A percentile compares a stretch with the other conserved stretches of the same genome.
phyloP scores from a whole-genome alignment of 2,888 invertebrate species.

The Hydraecia micacea region DNA sequence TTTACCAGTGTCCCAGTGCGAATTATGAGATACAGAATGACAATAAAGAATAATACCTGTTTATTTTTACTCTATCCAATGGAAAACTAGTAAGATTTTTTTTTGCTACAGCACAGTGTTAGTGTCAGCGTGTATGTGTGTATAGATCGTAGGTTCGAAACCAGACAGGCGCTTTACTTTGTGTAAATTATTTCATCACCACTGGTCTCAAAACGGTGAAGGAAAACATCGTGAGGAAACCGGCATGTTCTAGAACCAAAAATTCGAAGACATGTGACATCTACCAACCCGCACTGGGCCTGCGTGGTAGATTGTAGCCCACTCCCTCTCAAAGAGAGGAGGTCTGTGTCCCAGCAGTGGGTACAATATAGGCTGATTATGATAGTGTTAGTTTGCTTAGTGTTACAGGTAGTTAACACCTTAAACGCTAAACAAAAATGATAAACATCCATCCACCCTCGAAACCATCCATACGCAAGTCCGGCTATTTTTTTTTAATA shows the following conservation, averaged over 20 bases:
- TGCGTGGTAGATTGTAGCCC: neutral
- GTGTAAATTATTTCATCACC: neutral
- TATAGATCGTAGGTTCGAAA: neutral
- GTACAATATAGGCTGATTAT: neutral
- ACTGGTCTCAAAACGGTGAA: neutral
- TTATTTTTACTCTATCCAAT: neutral
- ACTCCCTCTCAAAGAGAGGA: too few species aligned
- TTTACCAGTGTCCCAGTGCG: neutral
- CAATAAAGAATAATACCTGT: neutral
- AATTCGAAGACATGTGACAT: neutral
- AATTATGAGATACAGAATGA: neutral
- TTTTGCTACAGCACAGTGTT: neutral
- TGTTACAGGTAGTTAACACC: conserved; percentile 1
- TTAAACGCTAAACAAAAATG: neutral
- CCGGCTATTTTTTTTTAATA: neutral
- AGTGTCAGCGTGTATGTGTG: too few species aligned
- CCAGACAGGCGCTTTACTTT: neutral
- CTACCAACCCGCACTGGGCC: neutral
- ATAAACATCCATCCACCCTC: neutral
- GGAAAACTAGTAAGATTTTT: neutral
- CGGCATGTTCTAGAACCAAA: neutral
- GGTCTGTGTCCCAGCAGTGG: neutral
- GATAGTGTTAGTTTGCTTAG: neutral
- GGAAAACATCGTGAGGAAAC: neutral
- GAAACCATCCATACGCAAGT: neutral